A percentile compares a stretch with the other conserved stretches of the same genome.
phyloP scores from a whole-genome alignment of 2,888 invertebrate species.

The Clitarchus hookeri region DNA sequence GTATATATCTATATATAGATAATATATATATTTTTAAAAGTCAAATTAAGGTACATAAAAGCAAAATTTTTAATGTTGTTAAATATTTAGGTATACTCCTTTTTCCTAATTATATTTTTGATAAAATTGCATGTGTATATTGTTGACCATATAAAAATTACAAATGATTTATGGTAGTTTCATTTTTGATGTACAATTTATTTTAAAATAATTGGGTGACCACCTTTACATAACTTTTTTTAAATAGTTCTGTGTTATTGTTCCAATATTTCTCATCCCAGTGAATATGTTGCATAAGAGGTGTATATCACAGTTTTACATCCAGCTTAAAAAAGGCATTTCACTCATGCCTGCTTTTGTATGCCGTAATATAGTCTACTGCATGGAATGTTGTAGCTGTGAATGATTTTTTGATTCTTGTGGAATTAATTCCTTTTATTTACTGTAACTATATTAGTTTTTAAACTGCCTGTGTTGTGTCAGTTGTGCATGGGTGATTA shows the following conservation, averaged over 20 bases:
- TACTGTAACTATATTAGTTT: no score
- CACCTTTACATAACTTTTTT: background rate
- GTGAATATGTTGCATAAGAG: no score
- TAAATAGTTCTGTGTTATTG: background rate
- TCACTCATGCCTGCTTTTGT: no score
- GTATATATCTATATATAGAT: background rate
- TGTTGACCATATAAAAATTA: background rate
- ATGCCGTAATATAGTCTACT: no score
- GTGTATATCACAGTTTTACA: no score
- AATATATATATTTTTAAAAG: no score
- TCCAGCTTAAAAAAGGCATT: no score
- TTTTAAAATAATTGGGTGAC: background rate
- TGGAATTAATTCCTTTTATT: no score
- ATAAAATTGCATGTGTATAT: conserved; percentile 2
- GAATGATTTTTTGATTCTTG: no score
- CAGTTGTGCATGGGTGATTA: no score
- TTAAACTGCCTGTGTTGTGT: no score
- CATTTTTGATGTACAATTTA: background rate
- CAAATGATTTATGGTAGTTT: background rate
- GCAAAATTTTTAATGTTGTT: background rate
- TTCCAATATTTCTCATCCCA: background rate
- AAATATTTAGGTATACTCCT: background rate
- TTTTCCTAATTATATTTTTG: background rate
- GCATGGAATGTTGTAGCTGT: no score
- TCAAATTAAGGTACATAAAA: background rate